Base-by-base conservation (phyloP, 64 coral and sea anemone genomes). In the Actinia tenebrosa region DNA sequence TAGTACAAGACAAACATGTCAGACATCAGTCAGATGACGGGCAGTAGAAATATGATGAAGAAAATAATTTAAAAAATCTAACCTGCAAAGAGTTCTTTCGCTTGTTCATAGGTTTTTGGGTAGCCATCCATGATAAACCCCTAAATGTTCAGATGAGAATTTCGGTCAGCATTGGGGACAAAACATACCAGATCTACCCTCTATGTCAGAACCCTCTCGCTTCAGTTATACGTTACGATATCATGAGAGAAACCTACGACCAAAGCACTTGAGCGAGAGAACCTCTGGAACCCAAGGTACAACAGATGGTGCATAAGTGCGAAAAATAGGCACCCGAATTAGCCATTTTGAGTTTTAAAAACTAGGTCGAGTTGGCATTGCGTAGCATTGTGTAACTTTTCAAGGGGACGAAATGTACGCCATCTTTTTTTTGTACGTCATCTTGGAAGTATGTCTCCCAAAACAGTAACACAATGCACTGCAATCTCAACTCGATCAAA, bases 101-200 rank as follows among this genome's bases (percentile, higher is more conserved):
- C 97, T 86, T 95, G 91, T 44, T 99, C 97, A 19, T 99, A 95
- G 11, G 97, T 92, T 90, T 99, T 99, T 52, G 97, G 97, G 60
- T 92, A 99, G 44, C 97, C 97, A 91, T 99, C 97, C 15, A 99
- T 56, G 62, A 99, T 95, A 86, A 99, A 99, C 86, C 97, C 97
- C 97, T 99, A 37, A 82, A 89, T 60, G 44, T 47, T 71, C 37
- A 62, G 61, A 22, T 80, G 64, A 77, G 68, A 16, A 64, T 45
- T 13, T 27, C 52, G 45, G 0, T 81, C 2, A 81, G 11, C 20
- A 81, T 53, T 50, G 1, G 1, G 17, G 22, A 4, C 43, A 80
- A 71, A 71, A 10, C 53, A 55, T 55, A 55, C 53, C 53, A 55
- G 5, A 55, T 11, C 19, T 64, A 64, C 19, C 61, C 61, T 64